Evolutionary conservation across 35 echinoderm and acorn worm genomes (phyloP).

Genomic region (Heliocidaris tuberculata): DNA sequence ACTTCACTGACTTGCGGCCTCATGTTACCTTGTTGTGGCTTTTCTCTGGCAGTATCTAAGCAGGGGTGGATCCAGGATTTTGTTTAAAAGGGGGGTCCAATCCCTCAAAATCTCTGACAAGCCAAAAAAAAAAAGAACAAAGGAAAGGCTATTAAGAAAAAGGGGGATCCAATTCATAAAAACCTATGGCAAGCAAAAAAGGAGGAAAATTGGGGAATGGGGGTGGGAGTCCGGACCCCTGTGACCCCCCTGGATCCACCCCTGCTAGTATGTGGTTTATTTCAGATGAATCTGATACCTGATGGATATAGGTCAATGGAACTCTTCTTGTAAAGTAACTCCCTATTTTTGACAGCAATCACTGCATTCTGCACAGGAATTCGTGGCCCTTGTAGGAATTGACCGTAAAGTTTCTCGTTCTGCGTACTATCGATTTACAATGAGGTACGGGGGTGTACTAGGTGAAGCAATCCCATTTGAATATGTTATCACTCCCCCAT

Average conservation of each 20-base stretch:
- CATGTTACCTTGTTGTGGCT: neutral
- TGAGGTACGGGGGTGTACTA: neutral
- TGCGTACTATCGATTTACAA: neutral
- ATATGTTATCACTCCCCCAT: neutral
- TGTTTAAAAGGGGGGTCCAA: too few relatives aligned
- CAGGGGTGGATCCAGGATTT: too few relatives aligned
- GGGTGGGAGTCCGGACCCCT: neutral
- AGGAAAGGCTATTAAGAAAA: too few relatives aligned
- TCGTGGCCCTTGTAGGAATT: neutral
- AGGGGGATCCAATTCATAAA: too few relatives aligned
- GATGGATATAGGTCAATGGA: neutral
- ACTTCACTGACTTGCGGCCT: neutral
- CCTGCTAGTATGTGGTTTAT: neutral
- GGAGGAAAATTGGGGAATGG: neutral
- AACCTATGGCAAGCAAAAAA: too few relatives aligned
- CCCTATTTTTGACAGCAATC: neutral
- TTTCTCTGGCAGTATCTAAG: neutral
- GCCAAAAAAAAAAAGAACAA: too few relatives aligned
- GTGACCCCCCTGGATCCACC: neutral
- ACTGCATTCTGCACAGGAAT: neutral
- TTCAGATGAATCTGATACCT: neutral
- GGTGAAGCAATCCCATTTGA: neutral
- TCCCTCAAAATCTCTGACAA: too few relatives aligned
- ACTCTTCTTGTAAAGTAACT: neutral
- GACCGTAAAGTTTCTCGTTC: conserved; percentile 7